Evolutionary conservation across 2,888 invertebrate species (phyloP).

Genomic region (Sturmia bella): DNA sequence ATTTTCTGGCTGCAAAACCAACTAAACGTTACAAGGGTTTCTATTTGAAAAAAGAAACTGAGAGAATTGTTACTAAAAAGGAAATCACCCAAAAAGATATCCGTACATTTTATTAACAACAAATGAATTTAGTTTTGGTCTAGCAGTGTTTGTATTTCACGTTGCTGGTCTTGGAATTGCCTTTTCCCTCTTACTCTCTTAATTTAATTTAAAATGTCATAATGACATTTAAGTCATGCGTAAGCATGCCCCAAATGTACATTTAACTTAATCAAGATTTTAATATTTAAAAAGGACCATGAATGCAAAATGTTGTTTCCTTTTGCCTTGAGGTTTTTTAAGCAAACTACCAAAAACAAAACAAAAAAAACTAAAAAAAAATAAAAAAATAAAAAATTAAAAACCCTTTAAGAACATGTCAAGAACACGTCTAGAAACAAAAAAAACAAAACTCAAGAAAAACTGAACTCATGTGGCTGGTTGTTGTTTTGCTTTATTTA

Average conservation of each 20-base stretch:
- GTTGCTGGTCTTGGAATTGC: neutral
- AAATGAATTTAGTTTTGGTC: conserved; percentile 1
- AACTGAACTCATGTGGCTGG: no score
- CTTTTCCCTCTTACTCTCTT: neutral
- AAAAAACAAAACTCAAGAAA: no score
- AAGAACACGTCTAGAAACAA: no score
- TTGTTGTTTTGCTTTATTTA: no score
- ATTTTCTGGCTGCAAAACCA: conserved; percentile 8
- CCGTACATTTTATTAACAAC: conserved; percentile 43
- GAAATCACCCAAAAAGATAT: conserved; percentile 33
- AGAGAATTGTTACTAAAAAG: conserved; percentile 23
- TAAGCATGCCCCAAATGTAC: conserved; percentile 68
- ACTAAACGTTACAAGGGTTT: conserved; percentile 38
- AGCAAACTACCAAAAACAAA: neutral
- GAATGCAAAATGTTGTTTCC: conserved; percentile 34
- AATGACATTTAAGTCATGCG: conserved; percentile 65
- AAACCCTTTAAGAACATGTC: no score
- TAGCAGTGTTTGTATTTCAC: neutral
- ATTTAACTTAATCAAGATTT: conserved; percentile 81
- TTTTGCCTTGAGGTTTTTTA: neutral
- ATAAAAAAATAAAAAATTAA: conserved; percentile 1
- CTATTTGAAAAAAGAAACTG: neutral
- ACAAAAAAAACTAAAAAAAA: neutral
- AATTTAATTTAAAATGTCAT: conserved; percentile 52
- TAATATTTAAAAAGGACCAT: conserved; percentile 77